phyloP scores from a whole-genome alignment of 2,797 vertebrate species.

The Enteromius fasciolatus region DNA sequence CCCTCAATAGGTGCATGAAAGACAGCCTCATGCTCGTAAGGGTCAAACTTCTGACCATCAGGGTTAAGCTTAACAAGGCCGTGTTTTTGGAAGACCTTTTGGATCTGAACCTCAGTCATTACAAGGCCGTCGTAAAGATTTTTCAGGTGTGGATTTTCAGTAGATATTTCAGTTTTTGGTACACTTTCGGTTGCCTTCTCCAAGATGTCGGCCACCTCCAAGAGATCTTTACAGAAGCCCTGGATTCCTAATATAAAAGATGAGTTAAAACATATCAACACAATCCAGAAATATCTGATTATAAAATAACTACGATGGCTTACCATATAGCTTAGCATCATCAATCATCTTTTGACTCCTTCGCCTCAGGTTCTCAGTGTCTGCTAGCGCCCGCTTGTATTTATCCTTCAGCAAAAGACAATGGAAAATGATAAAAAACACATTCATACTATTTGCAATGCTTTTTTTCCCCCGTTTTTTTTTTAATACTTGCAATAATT shows the following conservation, averaged over 20 bases:
- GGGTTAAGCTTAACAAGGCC: slow-evolving; percentile 89
- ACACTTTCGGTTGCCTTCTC: slow-evolving; percentile 95
- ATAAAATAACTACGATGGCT: slow-evolving; percentile 42
- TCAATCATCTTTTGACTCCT: slow-evolving; percentile 92
- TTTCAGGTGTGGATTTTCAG: slow-evolving; percentile 92
- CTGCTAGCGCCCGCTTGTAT: slow-evolving; percentile 93
- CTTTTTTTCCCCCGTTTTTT: neutral
- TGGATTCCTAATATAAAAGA: slow-evolving; percentile 84
- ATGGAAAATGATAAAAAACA: neutral
- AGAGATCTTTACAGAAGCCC: slow-evolving; percentile 94
- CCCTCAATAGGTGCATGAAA: slow-evolving; percentile 88
- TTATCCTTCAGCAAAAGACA: slow-evolving; percentile 81
- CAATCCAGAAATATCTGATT: neutral
- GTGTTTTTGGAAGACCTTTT: slow-evolving; percentile 94
- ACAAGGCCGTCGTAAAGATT: slow-evolving; percentile 92
- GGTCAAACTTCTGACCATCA: slow-evolving; percentile 89
- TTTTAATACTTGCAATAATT: neutral
- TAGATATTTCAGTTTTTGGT: slow-evolving; percentile 88
- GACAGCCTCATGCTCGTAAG: slow-evolving; percentile 94
- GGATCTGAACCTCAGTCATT: slow-evolving; percentile 93
- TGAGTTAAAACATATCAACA: neutral
- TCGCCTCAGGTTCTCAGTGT: slow-evolving; percentile 92
- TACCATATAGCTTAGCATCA: slow-evolving; percentile 93
- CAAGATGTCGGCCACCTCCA: slow-evolving; percentile 95
- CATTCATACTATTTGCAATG: neutral